A percentile compares a stretch with the other conserved stretches of the same genome.
phyloP scores from a whole-genome alignment of 2,888 invertebrate species.

The Trissonchulus latispiculum region DNA sequence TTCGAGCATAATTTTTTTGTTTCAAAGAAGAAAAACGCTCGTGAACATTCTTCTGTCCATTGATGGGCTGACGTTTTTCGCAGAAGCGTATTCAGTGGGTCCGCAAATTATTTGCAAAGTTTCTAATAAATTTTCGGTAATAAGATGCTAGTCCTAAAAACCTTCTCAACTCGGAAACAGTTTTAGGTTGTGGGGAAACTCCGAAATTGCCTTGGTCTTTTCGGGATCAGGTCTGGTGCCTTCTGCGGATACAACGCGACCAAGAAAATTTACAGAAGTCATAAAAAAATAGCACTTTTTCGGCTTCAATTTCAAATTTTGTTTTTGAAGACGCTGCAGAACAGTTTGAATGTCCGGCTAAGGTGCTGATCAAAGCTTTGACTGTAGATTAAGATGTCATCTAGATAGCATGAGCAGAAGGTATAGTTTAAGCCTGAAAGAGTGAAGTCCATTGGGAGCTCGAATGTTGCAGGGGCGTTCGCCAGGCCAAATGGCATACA shows the following conservation, averaged over 20 bases:
- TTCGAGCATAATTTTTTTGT: conserved; percentile 19
- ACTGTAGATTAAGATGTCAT: conserved; percentile 23
- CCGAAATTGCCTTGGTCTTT: conserved; percentile 23
- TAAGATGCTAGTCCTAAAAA: conserved; percentile 30
- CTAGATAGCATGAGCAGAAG: too few relatives aligned
- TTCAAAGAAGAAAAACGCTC: conserved; percentile 25
- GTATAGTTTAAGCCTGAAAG: too few relatives aligned
- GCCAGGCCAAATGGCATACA: too few relatives aligned
- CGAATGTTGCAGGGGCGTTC: too few relatives aligned
- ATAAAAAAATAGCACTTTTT: conserved; percentile 26
- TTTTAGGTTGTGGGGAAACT: conserved; percentile 26
- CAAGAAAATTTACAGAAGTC: conserved; percentile 20
- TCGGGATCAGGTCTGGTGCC: conserved; percentile 23
- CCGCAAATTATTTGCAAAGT: conserved; percentile 27
- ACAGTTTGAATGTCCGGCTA: conserved; percentile 22
- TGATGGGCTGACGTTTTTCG: conserved; percentile 27
- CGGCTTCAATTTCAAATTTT: conserved; percentile 26
- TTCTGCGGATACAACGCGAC: conserved; percentile 23
- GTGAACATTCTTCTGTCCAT: conserved; percentile 24
- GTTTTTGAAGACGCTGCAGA: conserved; percentile 22
- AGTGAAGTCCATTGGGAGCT: too few relatives aligned
- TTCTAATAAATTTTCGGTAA: conserved; percentile 25
- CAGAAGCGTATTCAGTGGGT: conserved; percentile 29
- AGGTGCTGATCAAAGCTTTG: conserved; percentile 25
- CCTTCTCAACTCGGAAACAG: conserved; percentile 24